Base-by-base conservation (phyloP, 2,113 vertebrate species). In the Dendropsophus ebraccatus region DNA sequence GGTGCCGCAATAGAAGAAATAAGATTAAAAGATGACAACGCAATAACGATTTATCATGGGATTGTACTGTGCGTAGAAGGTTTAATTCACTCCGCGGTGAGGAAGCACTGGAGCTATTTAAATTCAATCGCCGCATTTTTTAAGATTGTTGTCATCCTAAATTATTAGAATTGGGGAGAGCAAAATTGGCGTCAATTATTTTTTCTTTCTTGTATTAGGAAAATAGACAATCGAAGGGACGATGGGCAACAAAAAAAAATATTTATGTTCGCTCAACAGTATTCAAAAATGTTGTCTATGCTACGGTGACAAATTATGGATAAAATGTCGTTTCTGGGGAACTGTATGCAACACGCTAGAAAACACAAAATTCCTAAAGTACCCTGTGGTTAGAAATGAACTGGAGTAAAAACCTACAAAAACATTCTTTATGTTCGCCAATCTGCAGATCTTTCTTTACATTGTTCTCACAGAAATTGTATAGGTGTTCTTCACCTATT, bases 1-100 rank as follows among this genome's bases (percentile, higher is more conserved):
- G 60, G 65, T 75, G 73, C 0, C 50, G 54, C 62, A 86, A 89
- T 89, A 85, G 89, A 90, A 88, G 52, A 90, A 88, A 93, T 47
- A 81, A 73, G 67, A 90, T 5, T n/a, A 89, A 89, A 92, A 90
- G 17, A 78, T 90, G 89, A 89, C 28, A 81, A 82, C 90, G 50
- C 73, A 85, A 67, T 87, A 75, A 82, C 11, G 67, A 32, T 54
- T 67, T 56, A 85, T 88, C 86, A 88, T 16, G 84, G 32, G 10
- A 72, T 79, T 70, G 30, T 72, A n/a, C 19, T 37, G 30, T 17
- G 54, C 41, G 60, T 52, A 32, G 25, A 69, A 52, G 16, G 41
- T 7, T 75, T 83, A 28, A 83, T 83, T 73, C 82, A 83, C 67
- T 75, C 35, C 16, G 13, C 45, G 16, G 30, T 6, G 35, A 52